Base-by-base conservation (phyloP, 2,113 vertebrate species). In the Narcine bancroftii region DNA sequence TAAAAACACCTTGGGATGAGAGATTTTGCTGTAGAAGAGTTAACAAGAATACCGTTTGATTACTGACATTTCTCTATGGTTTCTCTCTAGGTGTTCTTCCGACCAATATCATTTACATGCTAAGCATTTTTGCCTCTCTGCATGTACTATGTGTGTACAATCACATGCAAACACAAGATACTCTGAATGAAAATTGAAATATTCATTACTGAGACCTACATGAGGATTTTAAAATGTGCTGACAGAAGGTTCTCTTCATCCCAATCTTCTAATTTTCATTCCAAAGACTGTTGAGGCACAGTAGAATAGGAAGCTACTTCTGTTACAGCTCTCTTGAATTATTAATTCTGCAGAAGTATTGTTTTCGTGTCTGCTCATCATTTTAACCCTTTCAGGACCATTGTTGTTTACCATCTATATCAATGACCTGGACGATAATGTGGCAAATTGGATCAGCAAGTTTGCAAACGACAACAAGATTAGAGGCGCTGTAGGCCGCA, bases 321-420 rank as follows among this genome's bases (percentile, higher is more conserved):
- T 17, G 60, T 87, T 87, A 60, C 81, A 87, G 15, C 11, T 21
- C 81, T 87, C 53, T 36, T 63, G 53, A 50, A 87, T 87, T 87
- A 87, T 87, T 87, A 63, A 87, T 87, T 87, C 81, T 60, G 53
- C 2, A 33, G 81, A 60, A 63, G 36, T 60, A 87, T n/a, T 87
- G 81, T 33, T 19, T 60, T 26, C 33, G 60, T n/a, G 33, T 15
- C 81, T 85, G 33, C 19, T n/a, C 10, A 0, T 85, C 53, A 87
- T 63, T n/a, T 36, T 87, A 87, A 87, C 81, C n/a, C n/a, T n/a
- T n/a, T n/a, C n/a, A n/a, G n/a, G n/a, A n/a, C n/a, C n/a, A n/a
- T n/a, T n/a, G n/a, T n/a, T n/a, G n/a, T n/a, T n/a, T n/a, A n/a
- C n/a, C n/a, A n/a, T n/a, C n/a, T n/a, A n/a, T n/a, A n/a, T n/a